Evolutionary conservation across 2,113 vertebrate species (phyloP).

Genomic region (Paramormyrops kingsleyae): DNA sequence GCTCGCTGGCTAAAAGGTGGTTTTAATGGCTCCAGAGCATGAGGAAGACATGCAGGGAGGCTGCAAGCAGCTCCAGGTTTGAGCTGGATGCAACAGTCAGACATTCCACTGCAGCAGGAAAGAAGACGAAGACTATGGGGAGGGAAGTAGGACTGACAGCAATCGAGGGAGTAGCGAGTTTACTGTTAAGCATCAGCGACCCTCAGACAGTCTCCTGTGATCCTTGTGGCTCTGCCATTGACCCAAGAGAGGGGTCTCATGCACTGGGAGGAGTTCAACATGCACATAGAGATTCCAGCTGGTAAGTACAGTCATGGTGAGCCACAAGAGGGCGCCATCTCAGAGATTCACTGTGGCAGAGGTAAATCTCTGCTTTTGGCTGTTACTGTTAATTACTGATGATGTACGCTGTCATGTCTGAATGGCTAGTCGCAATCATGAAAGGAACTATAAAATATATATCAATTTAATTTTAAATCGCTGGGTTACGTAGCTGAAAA

Average conservation of each 20-base stretch:
- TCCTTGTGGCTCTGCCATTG: not conserved
- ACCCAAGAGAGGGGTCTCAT: not conserved
- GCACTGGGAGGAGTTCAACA: not conserved
- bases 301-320: not conserved
- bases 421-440: not conserved
- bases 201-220: not conserved
- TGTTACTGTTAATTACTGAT: constrained; percentile 5
- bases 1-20: constrained; percentile 51
- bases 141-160: not conserved
- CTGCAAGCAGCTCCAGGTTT: constrained; percentile 9
- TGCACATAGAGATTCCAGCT: not conserved
- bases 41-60: not conserved
- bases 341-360: not conserved
- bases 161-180: not conserved
- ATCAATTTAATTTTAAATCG: not conserved
- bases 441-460: not conserved
- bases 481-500: not conserved
- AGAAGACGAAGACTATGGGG: not conserved
- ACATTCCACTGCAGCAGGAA: not conserved
- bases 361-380: not conserved
- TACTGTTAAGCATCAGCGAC: not conserved
- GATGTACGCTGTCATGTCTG: not conserved
- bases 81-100: constrained; percentile 3
- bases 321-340: not conserved
- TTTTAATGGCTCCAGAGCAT: constrained; percentile 38